Base-by-base conservation (phyloP, 2,797 vertebrate genomes). In the Eulemur coronatus region DNA sequence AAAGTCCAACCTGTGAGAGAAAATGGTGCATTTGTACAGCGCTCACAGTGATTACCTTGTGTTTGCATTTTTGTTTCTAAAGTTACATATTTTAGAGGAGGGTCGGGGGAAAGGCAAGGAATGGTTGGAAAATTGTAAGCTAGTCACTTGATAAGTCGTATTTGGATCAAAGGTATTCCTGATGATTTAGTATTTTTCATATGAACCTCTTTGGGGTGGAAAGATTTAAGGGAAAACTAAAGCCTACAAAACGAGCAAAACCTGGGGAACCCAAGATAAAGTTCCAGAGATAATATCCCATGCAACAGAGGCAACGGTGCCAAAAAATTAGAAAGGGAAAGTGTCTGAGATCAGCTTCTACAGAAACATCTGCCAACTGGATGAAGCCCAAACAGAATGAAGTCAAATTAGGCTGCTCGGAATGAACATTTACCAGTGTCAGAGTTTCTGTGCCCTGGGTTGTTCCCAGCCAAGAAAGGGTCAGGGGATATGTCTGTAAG, bases 1-100 rank as follows among this genome's bases (percentile, higher is more conserved):
- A 95, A 98, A 97, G 87, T 97, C 91, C 96, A 91, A 38, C 93
- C 91, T 96, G 55, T 95, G 94, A 95, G 92, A 94, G 96, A 95
- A 98, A 95, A 38, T 0, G 18, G 48, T 95, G 90, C 41, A 18
- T 59, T 90, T 97, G 69, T 96, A 81, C 79, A 90, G 73, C 26
- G 8, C 35, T 96, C 78, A 17, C 76, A 92, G 69, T 75, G 87
- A 86, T 43, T 80, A 84, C 95, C 48, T 94, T 78, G 70, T 91
- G 91, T 76, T 97, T 97, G 41, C 65, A 69, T 35, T 97, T 75
- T 87, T 95, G 46, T 35, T 96, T 82, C 87, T 96, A 38, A 85
- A 95, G 63, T 81, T 61, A 73, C 67, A 92, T 24, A 0, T 41
- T 93, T 88, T 33, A 33, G 78, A 55, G 41, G 30, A 70, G n/a